These are phyloP conservation scores for Myopa tessellatipennis DNA, from an alignment of 2,888 invertebrate genomes.

Conservation along the genomic window DNA sequence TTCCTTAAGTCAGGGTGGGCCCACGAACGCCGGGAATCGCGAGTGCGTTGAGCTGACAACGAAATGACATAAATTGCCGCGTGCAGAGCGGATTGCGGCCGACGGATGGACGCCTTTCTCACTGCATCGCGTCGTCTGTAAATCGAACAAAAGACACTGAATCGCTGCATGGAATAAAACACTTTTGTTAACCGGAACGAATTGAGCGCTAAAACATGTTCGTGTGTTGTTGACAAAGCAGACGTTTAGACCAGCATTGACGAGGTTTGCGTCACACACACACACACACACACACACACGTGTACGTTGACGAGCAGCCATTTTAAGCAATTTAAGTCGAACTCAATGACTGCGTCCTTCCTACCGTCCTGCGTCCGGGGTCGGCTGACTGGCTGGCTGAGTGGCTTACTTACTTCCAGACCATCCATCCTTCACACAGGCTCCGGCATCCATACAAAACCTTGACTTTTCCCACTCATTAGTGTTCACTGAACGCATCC, in stretches of 20 bases:
- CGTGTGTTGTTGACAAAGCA: constrained; percentile 30
- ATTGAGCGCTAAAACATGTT: constrained; percentile 13
- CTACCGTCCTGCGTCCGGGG: neutral
- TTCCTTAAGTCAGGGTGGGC: too few relatives aligned
- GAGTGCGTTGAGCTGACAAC: constrained; percentile 33
- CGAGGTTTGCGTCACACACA: constrained; percentile 19
- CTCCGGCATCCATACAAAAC: neutral
- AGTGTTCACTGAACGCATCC: constrained; percentile 30
- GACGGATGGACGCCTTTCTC: neutral
- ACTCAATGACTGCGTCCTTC: neutral
- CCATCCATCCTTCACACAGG: neutral
- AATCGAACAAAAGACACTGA: constrained; percentile 1
- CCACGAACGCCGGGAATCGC: neutral
- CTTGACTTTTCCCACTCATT: constrained; percentile 40
- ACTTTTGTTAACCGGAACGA: constrained; percentile 26
- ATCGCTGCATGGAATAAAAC: constrained; percentile 19
- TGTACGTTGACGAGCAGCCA: neutral
- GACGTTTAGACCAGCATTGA: constrained; percentile 31
- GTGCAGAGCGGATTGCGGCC: neutral
- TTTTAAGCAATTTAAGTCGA: neutral
- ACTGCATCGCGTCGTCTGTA: neutral
- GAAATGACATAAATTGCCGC: constrained; percentile 35
- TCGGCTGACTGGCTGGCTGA: neutral
- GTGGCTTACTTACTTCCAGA: neutral
- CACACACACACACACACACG: neutral